phyloP scores from a whole-genome alignment of 2,888 invertebrate genomes.

The Ganaspis brasiliensis region DNA sequence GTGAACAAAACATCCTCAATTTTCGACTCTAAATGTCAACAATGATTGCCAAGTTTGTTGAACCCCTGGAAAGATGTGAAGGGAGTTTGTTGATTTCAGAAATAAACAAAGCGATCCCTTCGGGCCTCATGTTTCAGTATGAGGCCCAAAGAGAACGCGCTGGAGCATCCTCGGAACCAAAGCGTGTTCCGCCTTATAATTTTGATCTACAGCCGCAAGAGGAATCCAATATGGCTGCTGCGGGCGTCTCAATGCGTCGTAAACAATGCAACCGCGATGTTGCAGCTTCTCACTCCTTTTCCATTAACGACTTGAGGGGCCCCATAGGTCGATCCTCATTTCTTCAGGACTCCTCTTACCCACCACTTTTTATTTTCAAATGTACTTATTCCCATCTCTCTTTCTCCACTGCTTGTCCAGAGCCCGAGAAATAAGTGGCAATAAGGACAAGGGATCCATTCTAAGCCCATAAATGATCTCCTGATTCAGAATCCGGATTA shows the following conservation, averaged over 20 bases:
- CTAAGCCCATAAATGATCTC: constrained; percentile 13
- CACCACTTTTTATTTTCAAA: constrained; percentile 49
- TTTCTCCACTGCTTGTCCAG: not conserved
- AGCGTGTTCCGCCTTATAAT: constrained; percentile 73
- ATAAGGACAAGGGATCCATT: constrained; percentile 18
- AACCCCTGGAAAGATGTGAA: too few relatives aligned
- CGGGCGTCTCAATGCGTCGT: constrained; percentile 65
- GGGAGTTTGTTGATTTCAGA: constrained; percentile 11
- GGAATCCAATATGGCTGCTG: constrained; percentile 75
- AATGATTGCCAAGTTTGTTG: too few relatives aligned
- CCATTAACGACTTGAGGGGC: constrained; percentile 50
- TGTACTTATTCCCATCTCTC: constrained; percentile 39
- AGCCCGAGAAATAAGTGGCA: constrained; percentile 17
- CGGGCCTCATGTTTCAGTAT: not conserved
- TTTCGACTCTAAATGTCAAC: too few relatives aligned
- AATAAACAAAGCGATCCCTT: not conserved
- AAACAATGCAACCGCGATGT: constrained; percentile 70
- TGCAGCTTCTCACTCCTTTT: constrained; percentile 53
- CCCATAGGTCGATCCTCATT: constrained; percentile 45
- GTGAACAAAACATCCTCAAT: too few relatives aligned
- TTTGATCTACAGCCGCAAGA: constrained; percentile 73
- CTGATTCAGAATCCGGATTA: not conserved
- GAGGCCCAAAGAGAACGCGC: constrained; percentile 15
- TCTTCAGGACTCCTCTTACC: constrained; percentile 52
- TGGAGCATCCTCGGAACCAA: constrained; percentile 29